Evolutionary conservation across 2,888 invertebrate species (phyloP).

Genomic region (Cheilosia soror): DNA sequence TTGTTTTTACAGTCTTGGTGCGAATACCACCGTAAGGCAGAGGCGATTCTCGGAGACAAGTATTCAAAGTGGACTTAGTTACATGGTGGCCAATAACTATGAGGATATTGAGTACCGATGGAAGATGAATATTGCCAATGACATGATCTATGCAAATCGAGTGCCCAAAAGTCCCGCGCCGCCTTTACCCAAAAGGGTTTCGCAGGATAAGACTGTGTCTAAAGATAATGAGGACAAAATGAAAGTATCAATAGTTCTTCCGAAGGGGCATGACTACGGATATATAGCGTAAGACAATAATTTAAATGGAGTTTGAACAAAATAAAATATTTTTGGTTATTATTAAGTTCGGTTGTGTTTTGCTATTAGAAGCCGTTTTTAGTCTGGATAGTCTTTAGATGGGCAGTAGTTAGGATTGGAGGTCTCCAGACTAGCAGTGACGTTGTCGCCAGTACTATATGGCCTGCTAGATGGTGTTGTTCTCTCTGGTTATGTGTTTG

Average conservation of each 20-base stretch:
- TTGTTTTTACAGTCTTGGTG: slow-evolving; percentile 28
- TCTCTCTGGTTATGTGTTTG: too few species aligned
- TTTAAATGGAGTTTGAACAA: too few species aligned
- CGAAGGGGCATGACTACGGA: slow-evolving; percentile 41
- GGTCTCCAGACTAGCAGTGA: too few species aligned
- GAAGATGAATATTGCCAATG: slow-evolving; percentile 45
- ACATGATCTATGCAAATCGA: slow-evolving; percentile 49
- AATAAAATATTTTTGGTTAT: neutral
- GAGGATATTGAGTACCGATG: slow-evolving; percentile 56
- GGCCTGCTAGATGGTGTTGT: too few species aligned
- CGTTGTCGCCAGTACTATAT: too few species aligned
- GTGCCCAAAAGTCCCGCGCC: slow-evolving; percentile 63
- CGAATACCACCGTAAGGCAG: slow-evolving; percentile 7
- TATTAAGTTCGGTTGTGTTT: neutral
- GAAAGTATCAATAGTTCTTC: neutral
- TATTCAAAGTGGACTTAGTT: slow-evolving; percentile 52
- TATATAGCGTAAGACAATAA: slow-evolving; percentile 20
- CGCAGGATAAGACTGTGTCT: neutral
- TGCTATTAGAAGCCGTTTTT: too few species aligned
- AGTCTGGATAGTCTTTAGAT: too few species aligned
- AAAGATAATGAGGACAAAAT: neutral
- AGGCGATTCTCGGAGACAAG: slow-evolving; percentile 59
- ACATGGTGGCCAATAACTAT: slow-evolving; percentile 65
- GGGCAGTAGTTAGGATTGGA: too few species aligned
- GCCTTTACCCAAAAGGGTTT: slow-evolving; percentile 44